Percentiles rank a stretch among this genome's conserved stretches.
Evolutionary conservation across 2,888 invertebrate species (phyloP).

Genomic region (Ormyrus pomaceus): DNA sequence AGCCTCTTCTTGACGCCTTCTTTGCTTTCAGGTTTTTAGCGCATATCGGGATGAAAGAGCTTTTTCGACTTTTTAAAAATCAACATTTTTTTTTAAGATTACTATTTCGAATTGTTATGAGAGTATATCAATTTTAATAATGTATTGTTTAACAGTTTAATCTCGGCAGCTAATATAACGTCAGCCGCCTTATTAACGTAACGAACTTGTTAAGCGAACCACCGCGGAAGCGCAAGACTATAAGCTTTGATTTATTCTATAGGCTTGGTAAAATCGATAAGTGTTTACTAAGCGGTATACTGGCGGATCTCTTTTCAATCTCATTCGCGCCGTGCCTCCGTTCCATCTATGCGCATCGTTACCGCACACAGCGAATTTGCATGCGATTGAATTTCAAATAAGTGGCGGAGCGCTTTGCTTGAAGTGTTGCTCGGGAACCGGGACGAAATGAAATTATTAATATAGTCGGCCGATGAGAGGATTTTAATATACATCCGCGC

Average conservation of each 20-base stretch:
- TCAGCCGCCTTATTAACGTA: too few species aligned
- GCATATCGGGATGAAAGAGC: too few species aligned
- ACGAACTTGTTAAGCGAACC: neutral
- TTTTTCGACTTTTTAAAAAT: too few species aligned
- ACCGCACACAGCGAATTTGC: conserved; percentile 67
- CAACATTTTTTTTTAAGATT: too few species aligned
- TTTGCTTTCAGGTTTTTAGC: too few species aligned
- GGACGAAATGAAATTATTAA: conserved; percentile 69
- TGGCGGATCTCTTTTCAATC: conserved; percentile 66
- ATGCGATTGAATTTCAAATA: conserved; percentile 74
- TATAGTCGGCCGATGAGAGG: conserved; percentile 63
- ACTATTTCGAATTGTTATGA: too few species aligned
- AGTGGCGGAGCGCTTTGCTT: conserved; percentile 61
- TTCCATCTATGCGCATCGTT: conserved; percentile 60
- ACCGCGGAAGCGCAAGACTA: conserved; percentile 13
- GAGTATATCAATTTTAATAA: too few species aligned
- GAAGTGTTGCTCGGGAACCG: conserved; percentile 64
- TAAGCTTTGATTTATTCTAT: conserved; percentile 67
- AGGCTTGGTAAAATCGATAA: conserved; percentile 70
- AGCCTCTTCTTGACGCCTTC: too few species aligned
- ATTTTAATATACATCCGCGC: conserved; percentile 63
- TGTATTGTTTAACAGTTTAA: too few species aligned
- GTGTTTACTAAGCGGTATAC: conserved; percentile 70
- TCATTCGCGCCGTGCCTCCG: conserved; percentile 65
- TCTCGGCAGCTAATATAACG: too few species aligned